A percentile compares a stretch with the other conserved stretches of the same genome.
These are phyloP conservation scores for Ranitomeya imitator DNA, from an alignment of 2,113 vertebrate species.

Conservation along the genomic window DNA sequence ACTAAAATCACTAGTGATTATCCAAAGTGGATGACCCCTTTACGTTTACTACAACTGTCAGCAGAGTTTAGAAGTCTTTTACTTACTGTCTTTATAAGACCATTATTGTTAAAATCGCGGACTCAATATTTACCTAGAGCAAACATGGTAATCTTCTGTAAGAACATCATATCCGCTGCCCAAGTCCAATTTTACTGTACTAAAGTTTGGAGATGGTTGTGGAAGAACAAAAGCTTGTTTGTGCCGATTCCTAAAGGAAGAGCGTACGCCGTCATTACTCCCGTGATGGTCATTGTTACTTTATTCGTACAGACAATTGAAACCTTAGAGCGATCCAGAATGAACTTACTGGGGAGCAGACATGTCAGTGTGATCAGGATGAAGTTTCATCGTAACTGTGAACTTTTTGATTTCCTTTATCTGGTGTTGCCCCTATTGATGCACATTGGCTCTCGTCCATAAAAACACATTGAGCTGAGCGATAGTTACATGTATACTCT, in stretches of 20 bases:
- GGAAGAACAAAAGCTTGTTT: constrained; percentile 23
- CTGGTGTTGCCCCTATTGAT: neutral
- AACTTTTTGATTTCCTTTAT: neutral
- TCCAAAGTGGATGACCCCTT: neutral
- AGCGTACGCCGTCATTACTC: neutral
- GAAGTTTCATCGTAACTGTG: neutral
- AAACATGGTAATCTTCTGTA: constrained; percentile 33
- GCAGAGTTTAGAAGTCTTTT: neutral
- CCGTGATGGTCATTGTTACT: neutral
- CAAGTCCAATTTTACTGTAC: constrained; percentile 12
- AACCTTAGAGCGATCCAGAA: neutral
- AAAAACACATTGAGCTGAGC: neutral
- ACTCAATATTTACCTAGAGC: constrained; percentile 1
- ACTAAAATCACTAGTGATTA: neutral
- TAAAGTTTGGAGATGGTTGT: constrained; percentile 9
- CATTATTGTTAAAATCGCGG: neutral
- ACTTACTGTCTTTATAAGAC: neutral
- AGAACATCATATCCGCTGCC: constrained; percentile 27
- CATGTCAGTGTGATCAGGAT: neutral
- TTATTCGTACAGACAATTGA: neutral
- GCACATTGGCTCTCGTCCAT: neutral
- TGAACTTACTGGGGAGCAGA: neutral
- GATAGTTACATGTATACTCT: too few species aligned
- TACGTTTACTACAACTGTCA: neutral
- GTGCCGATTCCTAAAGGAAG: neutral